Percentiles rank a stretch among this genome's conserved stretches.
phyloP scores from a whole-genome alignment of 37 sponge, comb jelly and placozoan species.

The Hormiphora californensis region DNA sequence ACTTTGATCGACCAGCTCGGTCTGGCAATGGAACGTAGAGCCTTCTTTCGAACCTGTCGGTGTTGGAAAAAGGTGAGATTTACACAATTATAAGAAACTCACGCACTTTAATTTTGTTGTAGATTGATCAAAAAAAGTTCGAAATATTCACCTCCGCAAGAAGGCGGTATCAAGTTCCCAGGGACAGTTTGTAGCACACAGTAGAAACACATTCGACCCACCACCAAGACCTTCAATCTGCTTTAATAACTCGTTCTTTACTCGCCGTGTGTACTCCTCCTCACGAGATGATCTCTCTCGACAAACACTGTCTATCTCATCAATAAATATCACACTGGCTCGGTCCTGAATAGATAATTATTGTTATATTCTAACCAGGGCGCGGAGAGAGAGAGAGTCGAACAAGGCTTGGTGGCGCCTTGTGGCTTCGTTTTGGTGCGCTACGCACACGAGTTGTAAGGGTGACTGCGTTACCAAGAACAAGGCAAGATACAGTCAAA shows the following conservation, averaged over 20 bases:
- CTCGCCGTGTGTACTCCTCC: conserved; percentile 78
- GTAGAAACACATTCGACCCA: conserved; percentile 59
- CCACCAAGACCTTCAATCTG: conserved; percentile 74
- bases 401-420: too few species aligned
- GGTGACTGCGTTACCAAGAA: too few species aligned
- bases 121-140: too few species aligned
- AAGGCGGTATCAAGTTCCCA: conserved; percentile 89
- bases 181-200: conserved; percentile 87
- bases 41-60: conserved; percentile 23
- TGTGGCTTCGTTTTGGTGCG: too few species aligned
- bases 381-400: too few species aligned
- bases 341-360: conserved; percentile 4
- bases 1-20: background rate
- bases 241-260: conserved; percentile 79
- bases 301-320: conserved; percentile 89
- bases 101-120: too few species aligned
- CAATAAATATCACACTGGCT: conserved; percentile 66
- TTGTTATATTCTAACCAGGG: too few species aligned
- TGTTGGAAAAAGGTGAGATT: too few species aligned
- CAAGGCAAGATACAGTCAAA: too few species aligned
- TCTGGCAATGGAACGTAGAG: conserved; percentile 47
- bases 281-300: conserved; percentile 64
- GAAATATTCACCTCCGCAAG: conserved; percentile 60
- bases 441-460: too few species aligned
- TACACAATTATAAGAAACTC: too few species aligned